phyloP scores from a whole-genome alignment of 2,113 vertebrate genomes.

The Seriola quinqueradiata region DNA sequence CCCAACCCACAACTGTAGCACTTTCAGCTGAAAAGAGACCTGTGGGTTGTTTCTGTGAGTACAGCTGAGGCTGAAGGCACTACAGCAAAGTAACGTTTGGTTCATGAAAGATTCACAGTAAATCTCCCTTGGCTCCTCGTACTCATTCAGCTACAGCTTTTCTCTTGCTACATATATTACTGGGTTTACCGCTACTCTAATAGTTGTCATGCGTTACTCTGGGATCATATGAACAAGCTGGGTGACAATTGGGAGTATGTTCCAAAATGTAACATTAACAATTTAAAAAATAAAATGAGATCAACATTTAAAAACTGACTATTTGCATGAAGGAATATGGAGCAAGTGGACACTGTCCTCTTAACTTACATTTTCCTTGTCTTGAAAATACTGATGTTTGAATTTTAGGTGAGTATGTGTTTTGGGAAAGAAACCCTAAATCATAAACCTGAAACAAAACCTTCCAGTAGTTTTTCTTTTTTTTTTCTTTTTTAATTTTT shows the following conservation, averaged over 20 bases:
- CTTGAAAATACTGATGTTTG: conserved; percentile 24
- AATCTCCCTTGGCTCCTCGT: conserved; percentile 24
- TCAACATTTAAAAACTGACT: not conserved
- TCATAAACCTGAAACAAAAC: not conserved
- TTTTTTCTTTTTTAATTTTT: not conserved
- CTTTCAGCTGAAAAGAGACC: conserved; percentile 11
- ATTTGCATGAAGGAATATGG: not conserved
- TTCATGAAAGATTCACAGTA: conserved; percentile 69
- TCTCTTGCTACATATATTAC: conserved; percentile 60
- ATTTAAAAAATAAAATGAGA: not conserved
- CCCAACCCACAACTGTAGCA: conserved; percentile 12
- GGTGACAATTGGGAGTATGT: conserved; percentile 4
- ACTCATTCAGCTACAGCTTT: conserved; percentile 22
- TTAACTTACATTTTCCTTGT: not conserved
- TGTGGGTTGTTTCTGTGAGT: conserved; percentile 24
- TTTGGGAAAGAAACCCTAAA: not conserved
- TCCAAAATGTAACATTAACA: conserved; percentile 11
- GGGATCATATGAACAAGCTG: conserved; percentile 3
- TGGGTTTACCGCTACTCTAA: conserved; percentile 35
- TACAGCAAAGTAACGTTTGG: conserved; percentile 65
- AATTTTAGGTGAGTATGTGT: not conserved
- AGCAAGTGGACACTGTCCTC: not conserved
- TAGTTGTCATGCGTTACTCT: conserved; percentile 17
- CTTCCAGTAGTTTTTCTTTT: not conserved
- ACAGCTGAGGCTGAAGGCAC: conserved; percentile 70